Evolutionary conservation across 2,888 invertebrate genomes (phyloP), one percentile per base, ranked within the genome.

Genomic region (Agonopterix heracliana): DNA sequence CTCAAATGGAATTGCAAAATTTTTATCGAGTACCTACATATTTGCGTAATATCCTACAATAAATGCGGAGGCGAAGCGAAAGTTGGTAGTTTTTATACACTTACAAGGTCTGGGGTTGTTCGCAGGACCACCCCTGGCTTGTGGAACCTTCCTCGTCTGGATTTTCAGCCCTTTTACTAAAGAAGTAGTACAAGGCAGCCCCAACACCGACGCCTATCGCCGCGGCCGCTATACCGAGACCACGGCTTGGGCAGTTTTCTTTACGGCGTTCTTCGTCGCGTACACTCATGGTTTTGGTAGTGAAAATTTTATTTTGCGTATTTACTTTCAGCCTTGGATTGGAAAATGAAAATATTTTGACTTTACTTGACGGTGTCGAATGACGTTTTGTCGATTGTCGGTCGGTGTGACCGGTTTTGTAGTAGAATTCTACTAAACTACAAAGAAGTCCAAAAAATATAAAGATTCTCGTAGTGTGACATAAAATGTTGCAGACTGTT

Each of bases 171-270:
- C 75, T 57, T 64, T 80, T 83, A 58, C 67, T 83, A 56, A 83
- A 81, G 64, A 77, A 78, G 70, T 87, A 87, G 68, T 83, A 87
- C 57, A 87, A 51, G 13, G 86, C 86, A 2, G 86, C 84, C 45
- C 86, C 87, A 63, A 87, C 79, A 0, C 86, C 84, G 46, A 84
- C 81, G 54, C 86, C 84, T 52, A 86, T 71, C 0, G 83, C 87
- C 50, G 84, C 82, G 11, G 80, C 85, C 44, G 84, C 86, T 1
- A 85, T 57, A 3, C 82, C 87, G 0, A 83, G 59, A 0, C 86
- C 86, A 45, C 82, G 78, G 64, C 77, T 74, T 54, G 81, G 55
- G 61, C 83, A 78, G 51, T 53, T 68, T 41, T 68, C 78, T 53
- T 82, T 82, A 48, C 73, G 63, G 13, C 68, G 60, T 38, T 84